Percentiles rank a stretch among this genome's conserved stretches.
Conservation (phyloP, 2,888 invertebrate genomes). For the Anarsia innoxiella region DNA sequence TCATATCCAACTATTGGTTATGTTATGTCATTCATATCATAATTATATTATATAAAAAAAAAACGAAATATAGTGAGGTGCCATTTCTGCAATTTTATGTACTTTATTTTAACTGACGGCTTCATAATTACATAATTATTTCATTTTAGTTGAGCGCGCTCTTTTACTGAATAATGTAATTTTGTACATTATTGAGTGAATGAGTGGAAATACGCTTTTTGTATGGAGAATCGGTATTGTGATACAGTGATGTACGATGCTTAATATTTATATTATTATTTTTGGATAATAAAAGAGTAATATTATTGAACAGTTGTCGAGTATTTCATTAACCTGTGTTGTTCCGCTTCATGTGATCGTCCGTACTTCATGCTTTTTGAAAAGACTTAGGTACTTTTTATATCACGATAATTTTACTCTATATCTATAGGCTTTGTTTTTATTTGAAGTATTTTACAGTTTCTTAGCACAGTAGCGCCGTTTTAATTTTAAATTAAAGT, state of each 20-base stretch:
- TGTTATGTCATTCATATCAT: constrained; percentile 40
- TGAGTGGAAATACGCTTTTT: constrained; percentile 34
- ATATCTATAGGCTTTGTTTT: no score
- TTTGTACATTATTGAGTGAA: constrained; percentile 6
- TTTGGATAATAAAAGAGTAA: constrained; percentile 66
- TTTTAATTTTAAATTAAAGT: no score
- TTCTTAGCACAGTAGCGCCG: no score
- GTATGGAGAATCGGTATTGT: constrained; percentile 55
- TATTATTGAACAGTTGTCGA: constrained; percentile 46
- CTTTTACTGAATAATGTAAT: constrained; percentile 30
- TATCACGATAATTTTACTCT: no score
- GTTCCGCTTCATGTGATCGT: constrained; percentile 31
- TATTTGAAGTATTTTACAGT: no score
- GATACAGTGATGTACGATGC: constrained; percentile 68
- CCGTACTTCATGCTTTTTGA: no score
- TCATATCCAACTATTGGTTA: constrained; percentile 20
- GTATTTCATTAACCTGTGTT: constrained; percentile 54
- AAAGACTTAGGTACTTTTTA: no score
- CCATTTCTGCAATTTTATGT: constrained; percentile 57
- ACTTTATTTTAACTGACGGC: constrained; percentile 47
- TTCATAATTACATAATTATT: constrained; percentile 39
- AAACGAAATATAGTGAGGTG: constrained; percentile 62
- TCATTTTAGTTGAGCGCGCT: constrained; percentile 30
- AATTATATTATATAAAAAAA: no score
- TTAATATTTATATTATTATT: constrained; percentile 60